Conservation (phyloP, 2,888 invertebrate genomes). For the Philhelius pedissequus region DNA sequence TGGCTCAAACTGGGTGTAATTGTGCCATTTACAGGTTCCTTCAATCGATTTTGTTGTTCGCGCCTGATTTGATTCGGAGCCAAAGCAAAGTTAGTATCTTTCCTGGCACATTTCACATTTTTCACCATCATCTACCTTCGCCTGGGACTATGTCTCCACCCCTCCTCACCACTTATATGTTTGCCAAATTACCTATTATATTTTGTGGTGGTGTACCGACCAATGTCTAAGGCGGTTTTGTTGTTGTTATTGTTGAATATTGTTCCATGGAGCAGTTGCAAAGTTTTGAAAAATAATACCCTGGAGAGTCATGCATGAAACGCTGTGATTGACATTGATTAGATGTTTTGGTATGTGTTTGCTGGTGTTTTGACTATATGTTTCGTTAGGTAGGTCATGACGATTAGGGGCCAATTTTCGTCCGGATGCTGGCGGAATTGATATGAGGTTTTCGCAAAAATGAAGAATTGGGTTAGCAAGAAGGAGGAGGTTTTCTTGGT, state of each 20-base stretch:
- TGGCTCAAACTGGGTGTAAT: slow-evolving; percentile 53
- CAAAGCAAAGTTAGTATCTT: slow-evolving; percentile 14
- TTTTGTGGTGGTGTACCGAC: slow-evolving; percentile 17
- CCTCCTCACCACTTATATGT: background rate
- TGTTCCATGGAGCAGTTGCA: background rate
- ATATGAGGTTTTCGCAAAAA: slow-evolving; percentile 38
- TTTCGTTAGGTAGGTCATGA: slow-evolving; percentile 67
- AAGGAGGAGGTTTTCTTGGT: background rate
- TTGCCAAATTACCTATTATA: slow-evolving; percentile 48
- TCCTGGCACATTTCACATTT: slow-evolving; percentile 31
- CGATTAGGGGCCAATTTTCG: slow-evolving; percentile 63
- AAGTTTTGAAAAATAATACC: slow-evolving; percentile 61
- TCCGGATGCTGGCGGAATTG: slow-evolving; percentile 44
- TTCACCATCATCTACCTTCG: background rate
- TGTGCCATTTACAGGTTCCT: slow-evolving; percentile 66
- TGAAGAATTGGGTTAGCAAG: slow-evolving; percentile 29
- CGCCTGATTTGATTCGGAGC: slow-evolving; percentile 67
- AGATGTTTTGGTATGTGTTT: slow-evolving; percentile 66
- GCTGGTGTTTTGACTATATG: slow-evolving; percentile 51
- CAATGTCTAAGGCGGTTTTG: slow-evolving; percentile 23
- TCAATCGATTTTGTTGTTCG: slow-evolving; percentile 66
- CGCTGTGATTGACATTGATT: slow-evolving; percentile 68
- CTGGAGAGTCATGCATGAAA: slow-evolving; percentile 66
- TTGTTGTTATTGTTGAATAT: background rate
- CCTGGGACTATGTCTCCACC: background rate